phyloP scores from a whole-genome alignment of 2,113 vertebrate species.

The Grantiella picta region DNA sequence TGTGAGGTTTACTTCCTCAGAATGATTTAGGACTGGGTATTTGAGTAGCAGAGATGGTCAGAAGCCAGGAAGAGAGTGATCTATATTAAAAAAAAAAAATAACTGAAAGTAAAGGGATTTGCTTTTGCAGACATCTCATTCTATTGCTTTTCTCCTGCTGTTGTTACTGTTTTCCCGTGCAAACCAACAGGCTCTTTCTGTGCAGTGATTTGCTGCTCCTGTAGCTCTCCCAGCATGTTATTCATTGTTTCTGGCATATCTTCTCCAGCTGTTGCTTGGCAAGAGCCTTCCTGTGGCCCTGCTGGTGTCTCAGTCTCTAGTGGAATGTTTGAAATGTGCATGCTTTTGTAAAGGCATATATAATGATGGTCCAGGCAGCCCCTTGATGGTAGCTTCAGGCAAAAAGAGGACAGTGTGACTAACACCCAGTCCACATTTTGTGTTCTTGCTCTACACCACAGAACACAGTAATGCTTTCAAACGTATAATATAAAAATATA shows the following conservation, averaged over 20 bases:
- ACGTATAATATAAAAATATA: no score
- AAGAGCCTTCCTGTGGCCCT: neutral
- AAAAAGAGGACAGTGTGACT: neutral
- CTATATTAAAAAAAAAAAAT: neutral
- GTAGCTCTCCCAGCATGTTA: neutral
- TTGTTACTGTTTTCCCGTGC: neutral
- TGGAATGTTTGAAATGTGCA: neutral
- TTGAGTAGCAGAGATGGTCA: neutral
- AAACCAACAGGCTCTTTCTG: neutral
- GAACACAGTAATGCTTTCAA: neutral
- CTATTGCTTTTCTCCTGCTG: neutral
- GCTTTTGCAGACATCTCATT: neutral
- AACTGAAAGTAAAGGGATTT: neutral
- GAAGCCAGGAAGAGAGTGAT: neutral
- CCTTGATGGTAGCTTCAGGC: neutral
- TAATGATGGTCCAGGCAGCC: neutral
- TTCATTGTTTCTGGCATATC: neutral
- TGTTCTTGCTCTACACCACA: neutral
- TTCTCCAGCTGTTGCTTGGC: neutral
- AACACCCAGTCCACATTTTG: neutral
- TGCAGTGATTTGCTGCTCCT: neutral
- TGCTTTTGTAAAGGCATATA: neutral
- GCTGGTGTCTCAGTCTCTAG: neutral
- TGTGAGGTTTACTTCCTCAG: neutral
- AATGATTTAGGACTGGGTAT: neutral